Base-by-base conservation (phyloP, 2,888 invertebrate genomes). In the Drosophila affinis region DNA sequence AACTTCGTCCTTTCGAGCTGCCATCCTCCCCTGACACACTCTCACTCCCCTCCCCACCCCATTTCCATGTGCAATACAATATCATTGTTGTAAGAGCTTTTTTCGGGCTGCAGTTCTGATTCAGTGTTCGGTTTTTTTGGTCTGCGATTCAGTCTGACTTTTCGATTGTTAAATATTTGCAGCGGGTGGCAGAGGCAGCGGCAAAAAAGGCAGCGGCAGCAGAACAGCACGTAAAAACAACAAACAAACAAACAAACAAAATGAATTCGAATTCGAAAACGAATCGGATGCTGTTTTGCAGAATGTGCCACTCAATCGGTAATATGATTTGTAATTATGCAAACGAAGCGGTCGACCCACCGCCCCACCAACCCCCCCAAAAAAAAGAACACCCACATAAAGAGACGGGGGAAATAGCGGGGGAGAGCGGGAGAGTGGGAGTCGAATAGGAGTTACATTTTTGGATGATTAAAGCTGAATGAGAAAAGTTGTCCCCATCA, bases 261-360 rank as follows among this genome's bases (percentile, higher is more conserved):
- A 69, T 69, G 56, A 76, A 79, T 39, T 2, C 39, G n/a, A 75
- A 75, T 69, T 2, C 18, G 18, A n/a, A n/a, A n/a, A n/a, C n/a
- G n/a, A 21, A 21, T 21, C 21, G 21, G 21, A 21, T 21, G 21
- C 57, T 64, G 52, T 62, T 58, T 49, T 55, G 56, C 59, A 59
- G 54, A 55, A 58, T 56, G 55, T 59, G 62, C 56, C 56, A 54
- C 71, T 67, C 60, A 77, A 72, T 69, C 76, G 76, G 79, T 77
- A 82, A 81, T 81, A 80, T 81, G 81, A 85, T 83, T 83, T 83
- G 81, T 76, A 83, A 83, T 85, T 83, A 83, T 85, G 83, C 79
- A 83, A 83, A 83, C 81, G 74, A 71, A 60, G 59, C 45, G 58
- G 39, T 62, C 9, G 71, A 21, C 21, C 21, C 21, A 3, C 21